A percentile compares a stretch with the other conserved stretches of the same genome.
Conservation (phyloP, 2,113 vertebrate genomes). For the Syrmaticus mikado region DNA sequence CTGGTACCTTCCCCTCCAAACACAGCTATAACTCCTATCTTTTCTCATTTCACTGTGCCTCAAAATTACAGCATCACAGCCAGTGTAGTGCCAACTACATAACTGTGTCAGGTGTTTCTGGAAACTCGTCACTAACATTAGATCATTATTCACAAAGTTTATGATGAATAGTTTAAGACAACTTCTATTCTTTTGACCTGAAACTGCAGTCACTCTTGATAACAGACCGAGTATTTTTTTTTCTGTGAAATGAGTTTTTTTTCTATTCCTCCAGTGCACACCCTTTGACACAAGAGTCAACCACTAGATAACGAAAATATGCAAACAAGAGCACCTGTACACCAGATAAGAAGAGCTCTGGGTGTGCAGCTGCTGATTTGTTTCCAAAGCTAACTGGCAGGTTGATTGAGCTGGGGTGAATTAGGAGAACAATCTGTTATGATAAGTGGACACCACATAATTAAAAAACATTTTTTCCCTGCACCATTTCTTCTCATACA, state of each 20-base stretch:
- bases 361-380: constrained; percentile 12
- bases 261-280: background rate
- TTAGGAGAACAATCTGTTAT: constrained; percentile 35
- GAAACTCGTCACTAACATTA: background rate
- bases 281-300: background rate
- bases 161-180: background rate
- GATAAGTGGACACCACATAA: constrained; percentile 19
- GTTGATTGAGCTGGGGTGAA: constrained; percentile 29
- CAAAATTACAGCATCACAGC: background rate
- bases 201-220: background rate
- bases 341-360: background rate
- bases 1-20: background rate
- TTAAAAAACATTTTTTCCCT: background rate
- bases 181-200: background rate
- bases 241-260: background rate
- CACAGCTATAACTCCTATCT: background rate
- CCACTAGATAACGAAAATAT: background rate
- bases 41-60: background rate
- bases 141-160: background rate
- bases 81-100: background rate
- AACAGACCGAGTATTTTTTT: background rate
- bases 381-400: constrained; percentile 26
- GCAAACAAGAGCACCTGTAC: constrained; percentile 3
- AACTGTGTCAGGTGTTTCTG: background rate
- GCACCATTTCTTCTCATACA: background rate